These are phyloP conservation scores for Bilobella aurantiaca DNA, from an alignment of 1,140 invertebrate genomes.

Conservation along the genomic window DNA sequence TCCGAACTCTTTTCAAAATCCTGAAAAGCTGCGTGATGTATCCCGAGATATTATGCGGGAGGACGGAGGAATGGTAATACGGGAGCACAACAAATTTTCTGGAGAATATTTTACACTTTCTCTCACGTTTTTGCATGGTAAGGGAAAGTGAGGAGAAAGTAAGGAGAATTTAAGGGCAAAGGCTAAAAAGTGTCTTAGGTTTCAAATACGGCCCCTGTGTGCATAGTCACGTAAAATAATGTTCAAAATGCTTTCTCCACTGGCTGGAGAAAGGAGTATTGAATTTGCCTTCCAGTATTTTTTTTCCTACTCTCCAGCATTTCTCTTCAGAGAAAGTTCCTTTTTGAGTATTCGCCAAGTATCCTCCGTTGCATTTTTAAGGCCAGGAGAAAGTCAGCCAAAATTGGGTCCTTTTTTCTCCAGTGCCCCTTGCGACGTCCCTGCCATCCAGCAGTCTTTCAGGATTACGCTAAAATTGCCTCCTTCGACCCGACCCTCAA, in stretches of 20 bases:
- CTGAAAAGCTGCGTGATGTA: no score
- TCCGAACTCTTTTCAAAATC: background rate
- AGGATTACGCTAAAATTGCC: slow-evolving; percentile 1
- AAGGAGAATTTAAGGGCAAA: background rate
- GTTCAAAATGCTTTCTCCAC: no score
- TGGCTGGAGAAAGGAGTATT: slow-evolving; percentile 2
- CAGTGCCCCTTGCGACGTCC: background rate
- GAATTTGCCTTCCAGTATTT: background rate
- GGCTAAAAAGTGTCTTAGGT: background rate
- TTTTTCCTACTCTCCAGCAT: background rate
- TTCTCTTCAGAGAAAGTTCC: background rate
- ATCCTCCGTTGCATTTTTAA: slow-evolving; percentile 3
- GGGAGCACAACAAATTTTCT: no score
- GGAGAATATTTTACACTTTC: background rate
- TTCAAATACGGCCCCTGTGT: background rate
- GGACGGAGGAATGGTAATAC: no score
- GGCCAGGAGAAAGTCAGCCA: background rate
- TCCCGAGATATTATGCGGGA: no score
- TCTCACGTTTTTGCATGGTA: background rate
- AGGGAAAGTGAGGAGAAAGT: background rate
- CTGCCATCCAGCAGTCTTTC: background rate
- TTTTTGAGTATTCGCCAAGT: slow-evolving; percentile 5
- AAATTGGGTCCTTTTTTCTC: background rate
- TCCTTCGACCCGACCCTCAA: background rate
- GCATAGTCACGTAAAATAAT: background rate